A percentile compares a stretch with the other conserved stretches of the same genome.
Conservation (phyloP, 2,888 invertebrate genomes). For the Drosophila birchii region DNA sequence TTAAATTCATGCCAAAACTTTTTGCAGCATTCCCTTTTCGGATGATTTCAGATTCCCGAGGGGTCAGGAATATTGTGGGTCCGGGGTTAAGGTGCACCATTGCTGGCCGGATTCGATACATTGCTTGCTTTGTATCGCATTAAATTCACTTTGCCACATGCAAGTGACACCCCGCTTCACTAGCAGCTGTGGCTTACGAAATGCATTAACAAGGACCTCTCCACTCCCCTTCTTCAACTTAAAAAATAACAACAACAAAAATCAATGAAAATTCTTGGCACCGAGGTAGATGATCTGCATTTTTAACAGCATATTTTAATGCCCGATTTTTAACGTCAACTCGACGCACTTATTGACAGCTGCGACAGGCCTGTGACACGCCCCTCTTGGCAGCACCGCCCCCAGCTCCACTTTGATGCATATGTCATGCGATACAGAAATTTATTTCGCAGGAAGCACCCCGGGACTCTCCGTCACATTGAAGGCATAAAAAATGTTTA, state of each 20-base stretch:
- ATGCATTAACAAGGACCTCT: constrained; percentile 70
- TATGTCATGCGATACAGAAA: constrained; percentile 80
- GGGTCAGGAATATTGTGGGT: background rate
- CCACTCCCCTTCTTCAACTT: constrained; percentile 1
- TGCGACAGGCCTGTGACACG: constrained; percentile 64
- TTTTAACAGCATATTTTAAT: constrained; percentile 80
- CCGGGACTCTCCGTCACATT: constrained; percentile 6
- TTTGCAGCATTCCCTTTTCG: constrained; percentile 18
- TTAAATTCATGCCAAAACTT: constrained; percentile 48
- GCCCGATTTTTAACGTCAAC: constrained; percentile 79
- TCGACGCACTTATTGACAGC: constrained; percentile 79
- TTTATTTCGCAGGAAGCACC: constrained; percentile 66
- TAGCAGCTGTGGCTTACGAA: constrained; percentile 65
- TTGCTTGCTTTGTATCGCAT: constrained; percentile 62
- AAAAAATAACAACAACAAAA: background rate
- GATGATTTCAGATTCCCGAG: background rate
- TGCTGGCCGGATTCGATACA: constrained; percentile 56
- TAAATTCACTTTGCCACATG: constrained; percentile 67
- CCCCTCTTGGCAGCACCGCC: background rate
- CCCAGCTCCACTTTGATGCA: constrained; percentile 64
- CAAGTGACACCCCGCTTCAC: constrained; percentile 40
- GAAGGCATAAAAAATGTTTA: constrained; percentile 73
- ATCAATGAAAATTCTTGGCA: constrained; percentile 3
- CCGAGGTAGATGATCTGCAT: constrained; percentile 59
- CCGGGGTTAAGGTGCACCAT: constrained; percentile 34